Evolutionary conservation across 92 coral and sea anemone species (phyloP), one percentile per base, ranked within the genome.

Genomic region (Desmophyllum pertusum): DNA sequence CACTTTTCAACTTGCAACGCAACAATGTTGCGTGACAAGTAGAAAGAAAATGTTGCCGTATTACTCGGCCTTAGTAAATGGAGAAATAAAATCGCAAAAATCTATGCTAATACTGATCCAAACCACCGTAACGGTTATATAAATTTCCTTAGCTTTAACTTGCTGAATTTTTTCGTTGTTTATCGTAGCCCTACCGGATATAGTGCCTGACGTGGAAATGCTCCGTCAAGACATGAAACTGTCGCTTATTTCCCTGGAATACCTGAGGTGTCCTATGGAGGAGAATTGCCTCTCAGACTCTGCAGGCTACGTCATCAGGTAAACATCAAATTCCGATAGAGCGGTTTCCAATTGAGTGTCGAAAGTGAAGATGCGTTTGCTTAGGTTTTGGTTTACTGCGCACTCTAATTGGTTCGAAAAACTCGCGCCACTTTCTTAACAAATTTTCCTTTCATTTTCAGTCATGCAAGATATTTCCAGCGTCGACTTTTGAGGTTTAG

Each of bases 401-500:
- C n/a, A n/a, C n/a, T n/a, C n/a, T n/a, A n/a, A n/a, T n/a, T n/a
- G n/a, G n/a, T n/a, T n/a, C n/a, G n/a, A n/a, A n/a, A 48, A 17
- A 46, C 52, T 23, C 27, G 29, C 19, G 25, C 25, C 1, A n/a
- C 23, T 57, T 25, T 6, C 10, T 59, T 27, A 17, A 14, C n/a
- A 14, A 48, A 27, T 29, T 25, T 50, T 17, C 23, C 0, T 30
- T 65, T 51, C 38, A 38, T 25, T 72, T 59, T 40, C 72, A 82
- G 86, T 0, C 42, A 70, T 42, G 13, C 41, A 61, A 52, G 40
- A 41, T 75, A 83, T 42, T 41, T 62, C 33, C 31, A 45, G 13
- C 86, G 99, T 33, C 91, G 97, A 17, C 90, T 96, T 17, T 81
- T 96, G 27, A 85, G 99, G 48, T 96, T 96, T 70, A 92, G 90